A percentile compares a stretch with the other conserved stretches of the same genome.
phyloP scores from a whole-genome alignment of 1,140 invertebrate genomes.

The Trachymyrmex cornetzi region DNA sequence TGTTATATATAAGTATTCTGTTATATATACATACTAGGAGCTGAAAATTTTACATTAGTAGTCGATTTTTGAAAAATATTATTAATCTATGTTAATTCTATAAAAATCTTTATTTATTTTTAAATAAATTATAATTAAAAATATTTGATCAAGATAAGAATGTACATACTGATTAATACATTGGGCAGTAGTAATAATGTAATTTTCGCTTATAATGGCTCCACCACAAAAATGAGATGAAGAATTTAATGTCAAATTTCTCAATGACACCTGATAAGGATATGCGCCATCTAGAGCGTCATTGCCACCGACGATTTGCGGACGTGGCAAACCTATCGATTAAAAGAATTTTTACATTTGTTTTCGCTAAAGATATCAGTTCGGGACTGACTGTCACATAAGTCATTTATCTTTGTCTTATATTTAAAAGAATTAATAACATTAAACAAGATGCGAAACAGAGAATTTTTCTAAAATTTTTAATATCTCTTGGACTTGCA shows the following conservation, averaged over 20 bases:
- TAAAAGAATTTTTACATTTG: neutral
- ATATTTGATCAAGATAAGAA: neutral
- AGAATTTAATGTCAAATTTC: conserved; percentile 74
- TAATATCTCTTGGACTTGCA: neutral
- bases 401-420: neutral
- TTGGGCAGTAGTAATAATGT: conserved; percentile 74
- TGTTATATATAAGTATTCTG: neutral
- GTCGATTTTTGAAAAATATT: neutral
- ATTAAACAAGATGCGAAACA: neutral
- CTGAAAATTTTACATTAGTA: neutral
- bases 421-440: neutral
- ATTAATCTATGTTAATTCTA: conserved; percentile 11
- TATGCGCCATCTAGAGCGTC: conserved; percentile 79
- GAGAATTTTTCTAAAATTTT: neutral
- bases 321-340: conserved; percentile 10
- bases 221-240: conserved; percentile 86
- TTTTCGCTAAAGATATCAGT: neutral
- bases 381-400: neutral
- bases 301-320: conserved; percentile 70
- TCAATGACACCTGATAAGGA: conserved; percentile 86
- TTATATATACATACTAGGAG: neutral
- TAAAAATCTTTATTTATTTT: neutral
- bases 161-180: conserved; percentile 19
- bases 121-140: neutral
- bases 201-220: conserved; percentile 86